Evolutionary conservation across 2,113 vertebrate genomes (phyloP).

Genomic region (Mastomys coucha): DNA sequence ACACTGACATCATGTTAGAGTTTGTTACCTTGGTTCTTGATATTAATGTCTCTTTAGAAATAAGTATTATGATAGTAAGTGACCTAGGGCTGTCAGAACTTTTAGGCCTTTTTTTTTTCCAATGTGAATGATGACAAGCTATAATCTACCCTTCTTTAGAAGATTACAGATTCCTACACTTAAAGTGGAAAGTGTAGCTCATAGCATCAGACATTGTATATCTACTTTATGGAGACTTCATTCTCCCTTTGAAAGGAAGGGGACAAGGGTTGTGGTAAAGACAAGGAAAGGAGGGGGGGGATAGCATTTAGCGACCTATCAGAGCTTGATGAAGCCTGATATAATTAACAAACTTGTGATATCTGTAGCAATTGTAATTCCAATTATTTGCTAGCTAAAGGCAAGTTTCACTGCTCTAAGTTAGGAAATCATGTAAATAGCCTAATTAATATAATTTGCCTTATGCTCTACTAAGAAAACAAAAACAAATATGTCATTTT

Average conservation of each 20-base stretch:
- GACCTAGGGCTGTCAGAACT: slow-evolving; percentile 25
- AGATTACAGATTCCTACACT: slow-evolving; percentile 64
- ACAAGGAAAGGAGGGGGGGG: neutral
- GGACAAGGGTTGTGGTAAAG: slow-evolving; percentile 1
- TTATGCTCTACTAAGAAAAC: slow-evolving; percentile 88
- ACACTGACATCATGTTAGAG: neutral
- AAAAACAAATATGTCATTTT: slow-evolving; percentile 90
- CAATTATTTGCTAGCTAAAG: slow-evolving; percentile 91
- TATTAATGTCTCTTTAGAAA: slow-evolving; percentile 52
- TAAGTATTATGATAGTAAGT: slow-evolving; percentile 63
- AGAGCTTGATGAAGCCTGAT: slow-evolving; percentile 88
- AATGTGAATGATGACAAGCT: slow-evolving; percentile 67
- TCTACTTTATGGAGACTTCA: neutral
- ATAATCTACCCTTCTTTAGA: slow-evolving; percentile 67
- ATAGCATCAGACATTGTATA: slow-evolving; percentile 60
- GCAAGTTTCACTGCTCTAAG: slow-evolving; percentile 88
- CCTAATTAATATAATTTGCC: slow-evolving; percentile 92
- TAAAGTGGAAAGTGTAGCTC: slow-evolving; percentile 72
- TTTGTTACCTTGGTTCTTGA: slow-evolving; percentile 28
- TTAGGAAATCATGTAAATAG: slow-evolving; percentile 91
- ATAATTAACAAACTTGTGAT: slow-evolving; percentile 90
- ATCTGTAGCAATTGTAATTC: slow-evolving; percentile 89
- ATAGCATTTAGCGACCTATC: slow-evolving; percentile 85
- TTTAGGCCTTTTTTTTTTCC: slow-evolving; percentile 17
- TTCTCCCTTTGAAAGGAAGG: slow-evolving; percentile 61